Evolutionary conservation across 1,140 invertebrate species (phyloP), one percentile per base, ranked within the genome.

Genomic region (Tetraneura akinire): DNA sequence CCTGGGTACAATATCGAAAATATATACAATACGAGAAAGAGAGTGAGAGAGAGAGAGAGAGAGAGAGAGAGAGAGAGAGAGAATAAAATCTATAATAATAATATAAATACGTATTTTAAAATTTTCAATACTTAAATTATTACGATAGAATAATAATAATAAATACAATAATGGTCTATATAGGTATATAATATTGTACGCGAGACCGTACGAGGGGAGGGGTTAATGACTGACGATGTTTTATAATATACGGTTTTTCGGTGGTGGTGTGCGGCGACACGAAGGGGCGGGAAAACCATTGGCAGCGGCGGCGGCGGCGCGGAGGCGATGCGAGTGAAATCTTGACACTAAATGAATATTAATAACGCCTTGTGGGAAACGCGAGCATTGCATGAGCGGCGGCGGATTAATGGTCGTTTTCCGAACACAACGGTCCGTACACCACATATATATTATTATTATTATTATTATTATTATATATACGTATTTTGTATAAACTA

Each of bases 341-440:
- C 74, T 78, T 60, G 74, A 78, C 53, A 78, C 74, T 78, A 78
- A 78, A 78, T 78, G 74, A 78, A 78, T 78, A 78, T 78, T 78
- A 78, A 78, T 78, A 78, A 62, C 55, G 53, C 74, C 74, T 78
- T 78, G 53, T 78, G 74, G 55, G 55, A 78, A 78, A 78, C 51
- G 73, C 73, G 13, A 37, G 26, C 71, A 1, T n/a, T 23, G 73
- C 51, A 42, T n/a, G 32, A 55, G 49, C 26, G 51, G 26, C 26
- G 29, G 37, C 32, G 74, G 55, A 78, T 60, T 62, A 78, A 78
- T 62, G 74, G 55, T 78, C 74, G 53, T 78, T 60, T 60, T 78
- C 74, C 74, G 60, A 78, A 78, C 49, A 76, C 53, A 76, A 55
- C 74, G 53, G 74, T 51, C 26, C 10, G 3, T 71, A 49, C n/a